Base-by-base conservation (phyloP, 1,140 invertebrate genomes). In the Lasioglossum albipes region DNA sequence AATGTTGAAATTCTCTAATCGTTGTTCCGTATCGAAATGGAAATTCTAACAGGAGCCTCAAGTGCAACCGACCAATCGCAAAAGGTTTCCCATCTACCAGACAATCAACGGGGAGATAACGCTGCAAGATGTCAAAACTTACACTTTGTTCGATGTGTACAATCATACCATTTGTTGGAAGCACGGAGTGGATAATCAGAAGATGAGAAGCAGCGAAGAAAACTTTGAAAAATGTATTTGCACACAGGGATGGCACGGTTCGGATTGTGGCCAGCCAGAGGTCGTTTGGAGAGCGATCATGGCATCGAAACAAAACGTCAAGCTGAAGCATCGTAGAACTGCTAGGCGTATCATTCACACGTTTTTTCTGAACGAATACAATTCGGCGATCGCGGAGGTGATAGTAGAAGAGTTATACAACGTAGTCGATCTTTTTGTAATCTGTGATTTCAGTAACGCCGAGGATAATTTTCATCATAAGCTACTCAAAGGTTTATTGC, bases 241-340 rank as follows among this genome's bases (percentile, higher is more conserved):
- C 84, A 90, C 93, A 67, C 92, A 90, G 49, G 95, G 95, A 10
- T 96, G 95, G 95, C 95, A 96, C 85, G 95, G 95, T 2, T 89
- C 91, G 0, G 95, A 96, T 71, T 96, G 95, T 89, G 95, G 95
- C 18, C 95, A 95, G 84, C 95, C 95, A 5, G 95, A 96, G 88
- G 94, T 96, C 5, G 94, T 95, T 4, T 95, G 95, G 95, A 93
- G 95, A 27, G 95, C 95, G 0, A 93, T 95, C 41, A 94, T 96
- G 92, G 94, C 95, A 41, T 94, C 93, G 6, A 93, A 93, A 54
- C 94, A 94, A 81, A 92, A 93, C 49, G 85, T 94, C 7, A 88
- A 89, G 66, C 86, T 95, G 5, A 93, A 89, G 67, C 93, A 92
- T 41, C 92, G 95, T 16, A 91, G 91, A 64, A 90, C 89, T 45